These are phyloP conservation scores for Diaphora mendica DNA, from an alignment of 2,888 invertebrate genomes.

Conservation along the genomic window DNA sequence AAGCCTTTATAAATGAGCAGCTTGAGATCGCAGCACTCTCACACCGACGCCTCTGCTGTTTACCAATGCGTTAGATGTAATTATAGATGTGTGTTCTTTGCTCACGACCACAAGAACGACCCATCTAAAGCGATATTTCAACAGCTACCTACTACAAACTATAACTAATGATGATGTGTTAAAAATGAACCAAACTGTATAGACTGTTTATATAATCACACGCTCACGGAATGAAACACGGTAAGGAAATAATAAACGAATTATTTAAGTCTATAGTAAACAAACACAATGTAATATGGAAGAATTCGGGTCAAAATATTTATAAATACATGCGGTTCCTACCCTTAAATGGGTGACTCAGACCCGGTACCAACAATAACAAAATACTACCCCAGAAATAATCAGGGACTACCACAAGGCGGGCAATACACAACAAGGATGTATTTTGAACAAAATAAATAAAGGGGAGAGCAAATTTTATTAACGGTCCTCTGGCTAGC, in stretches of 20 bases:
- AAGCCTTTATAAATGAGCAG: conserved; percentile 72
- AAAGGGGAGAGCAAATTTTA: conserved; percentile 67
- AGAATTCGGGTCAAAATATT: conserved; percentile 21
- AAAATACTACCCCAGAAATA: conserved; percentile 60
- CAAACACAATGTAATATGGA: conserved; percentile 16
- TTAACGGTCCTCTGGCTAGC: conserved; percentile 53
- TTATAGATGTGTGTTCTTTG: conserved; percentile 72
- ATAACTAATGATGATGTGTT: conserved; percentile 36
- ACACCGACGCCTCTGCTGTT: conserved; percentile 66
- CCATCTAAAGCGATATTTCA: conserved; percentile 54
- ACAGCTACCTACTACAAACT: conserved; percentile 30
- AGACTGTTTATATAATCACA: conserved; percentile 9
- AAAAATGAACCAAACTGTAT: conserved; percentile 30
- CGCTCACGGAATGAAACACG: conserved; percentile 5
- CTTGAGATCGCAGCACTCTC: conserved; percentile 57
- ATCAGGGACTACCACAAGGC: conserved; percentile 60
- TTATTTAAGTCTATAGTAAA: conserved; percentile 10
- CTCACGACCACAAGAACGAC: conserved; percentile 70
- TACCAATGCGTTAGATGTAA: conserved; percentile 77
- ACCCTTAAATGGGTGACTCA: conserved; percentile 41
- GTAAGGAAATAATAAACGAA: conserved; percentile 20
- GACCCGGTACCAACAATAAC: conserved; percentile 51
- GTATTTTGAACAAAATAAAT: conserved; percentile 68
- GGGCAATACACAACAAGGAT: conserved; percentile 55
- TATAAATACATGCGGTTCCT: conserved; percentile 24